These are phyloP conservation scores for Hyppa rectilinea DNA, from an alignment of 2,888 invertebrate species.

Conservation along the genomic window DNA sequence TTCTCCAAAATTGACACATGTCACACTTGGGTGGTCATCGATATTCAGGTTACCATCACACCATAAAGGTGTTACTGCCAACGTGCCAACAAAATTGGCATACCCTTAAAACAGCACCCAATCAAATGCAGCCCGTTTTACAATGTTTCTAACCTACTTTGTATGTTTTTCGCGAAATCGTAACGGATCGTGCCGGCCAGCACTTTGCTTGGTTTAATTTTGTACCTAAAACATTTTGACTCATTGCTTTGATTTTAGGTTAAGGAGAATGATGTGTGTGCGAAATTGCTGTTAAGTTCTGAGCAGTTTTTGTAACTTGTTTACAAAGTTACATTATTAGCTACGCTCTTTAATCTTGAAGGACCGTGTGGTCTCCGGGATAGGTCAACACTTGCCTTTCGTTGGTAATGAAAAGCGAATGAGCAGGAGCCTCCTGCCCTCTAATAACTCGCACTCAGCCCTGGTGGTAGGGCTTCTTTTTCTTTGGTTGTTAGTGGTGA, in stretches of 20 bases:
- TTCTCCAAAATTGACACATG: neutral
- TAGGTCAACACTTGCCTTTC: too few species aligned
- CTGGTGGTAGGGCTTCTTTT: too few species aligned
- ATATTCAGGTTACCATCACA: conserved; percentile 22
- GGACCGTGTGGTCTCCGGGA: too few species aligned
- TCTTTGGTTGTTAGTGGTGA: too few species aligned
- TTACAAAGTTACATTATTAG: too few species aligned
- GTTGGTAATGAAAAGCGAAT: too few species aligned
- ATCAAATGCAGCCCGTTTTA: conserved; percentile 54
- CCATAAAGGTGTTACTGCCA: conserved; percentile 17
- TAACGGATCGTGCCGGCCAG: conserved; percentile 53
- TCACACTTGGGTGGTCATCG: conserved; percentile 6
- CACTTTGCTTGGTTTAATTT: conserved; percentile 62
- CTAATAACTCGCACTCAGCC: too few species aligned
- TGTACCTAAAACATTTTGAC: conserved; percentile 59
- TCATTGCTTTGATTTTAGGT: conserved; percentile 46
- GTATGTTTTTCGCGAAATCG: conserved; percentile 52
- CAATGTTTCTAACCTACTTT: conserved; percentile 63
- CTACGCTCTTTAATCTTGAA: too few species aligned
- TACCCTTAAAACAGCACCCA: conserved; percentile 39
- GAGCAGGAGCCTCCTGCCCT: too few species aligned
- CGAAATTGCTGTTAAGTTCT: neutral
- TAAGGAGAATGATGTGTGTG: conserved; percentile 44
- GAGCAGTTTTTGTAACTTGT: neutral
- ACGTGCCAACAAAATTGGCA: conserved; percentile 49